phyloP scores from a whole-genome alignment of 2,113 vertebrate genomes.

The Sylvilagus bachmani region DNA sequence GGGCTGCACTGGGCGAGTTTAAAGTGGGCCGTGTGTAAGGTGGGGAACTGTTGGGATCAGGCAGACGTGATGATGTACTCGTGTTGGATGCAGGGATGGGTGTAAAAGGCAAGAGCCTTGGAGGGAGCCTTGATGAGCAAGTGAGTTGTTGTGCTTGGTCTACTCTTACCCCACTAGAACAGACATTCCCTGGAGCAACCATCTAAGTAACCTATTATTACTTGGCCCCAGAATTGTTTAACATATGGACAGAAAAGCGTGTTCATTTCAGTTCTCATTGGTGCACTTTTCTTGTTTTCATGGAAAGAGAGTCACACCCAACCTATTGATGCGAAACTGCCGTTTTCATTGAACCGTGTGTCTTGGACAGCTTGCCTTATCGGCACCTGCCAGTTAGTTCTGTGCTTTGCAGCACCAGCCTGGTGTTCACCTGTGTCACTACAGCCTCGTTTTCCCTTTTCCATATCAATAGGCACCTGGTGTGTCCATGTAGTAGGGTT shows the following conservation, averaged over 20 bases:
- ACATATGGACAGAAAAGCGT: neutral
- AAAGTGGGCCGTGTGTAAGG: neutral
- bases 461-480: neutral
- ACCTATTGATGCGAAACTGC: neutral
- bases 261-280: constrained; percentile 9
- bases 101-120: neutral
- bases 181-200: constrained; percentile 33
- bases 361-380: constrained; percentile 1
- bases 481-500: neutral
- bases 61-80: neutral
- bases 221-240: neutral
- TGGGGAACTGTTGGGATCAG: neutral
- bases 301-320: neutral
- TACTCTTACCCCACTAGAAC: constrained; percentile 1
- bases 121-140: neutral
- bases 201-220: neutral
- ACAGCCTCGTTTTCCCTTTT: neutral
- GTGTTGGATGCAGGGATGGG: too few species aligned
- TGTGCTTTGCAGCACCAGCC: neutral
- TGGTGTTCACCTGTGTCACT: neutral
- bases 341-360: neutral
- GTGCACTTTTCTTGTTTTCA: neutral
- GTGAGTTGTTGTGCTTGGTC: constrained; percentile 27
- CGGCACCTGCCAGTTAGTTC: neutral
- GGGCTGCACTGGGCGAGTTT: neutral